These are phyloP conservation scores for Sapajus apella DNA, from an alignment of 2,113 vertebrate species.

Conservation along the genomic window DNA sequence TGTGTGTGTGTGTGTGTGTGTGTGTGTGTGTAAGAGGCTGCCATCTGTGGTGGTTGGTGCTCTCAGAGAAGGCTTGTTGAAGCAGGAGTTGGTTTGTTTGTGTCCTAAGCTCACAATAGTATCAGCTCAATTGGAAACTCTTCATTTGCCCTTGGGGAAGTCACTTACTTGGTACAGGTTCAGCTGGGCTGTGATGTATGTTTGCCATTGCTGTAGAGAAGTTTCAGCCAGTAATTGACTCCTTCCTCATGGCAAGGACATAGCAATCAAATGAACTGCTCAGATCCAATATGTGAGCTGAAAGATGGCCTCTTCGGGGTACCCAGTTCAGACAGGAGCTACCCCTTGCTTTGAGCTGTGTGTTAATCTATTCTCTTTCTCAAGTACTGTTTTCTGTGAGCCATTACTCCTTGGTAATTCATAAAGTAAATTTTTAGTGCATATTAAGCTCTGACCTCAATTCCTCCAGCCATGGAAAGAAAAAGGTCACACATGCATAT, in stretches of 20 bases:
- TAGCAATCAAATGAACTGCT: slow-evolving; percentile 23
- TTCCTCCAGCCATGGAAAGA: neutral
- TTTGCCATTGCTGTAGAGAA: slow-evolving; percentile 37
- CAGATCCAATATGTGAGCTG: neutral
- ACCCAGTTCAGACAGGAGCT: neutral
- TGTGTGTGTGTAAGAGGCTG: neutral
- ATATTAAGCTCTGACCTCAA: slow-evolving; percentile 9
- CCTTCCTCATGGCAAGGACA: slow-evolving; percentile 19
- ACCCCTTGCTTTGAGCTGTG: neutral
- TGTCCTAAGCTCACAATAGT: slow-evolving; percentile 39
- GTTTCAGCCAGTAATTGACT: neutral
- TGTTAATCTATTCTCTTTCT: neutral
- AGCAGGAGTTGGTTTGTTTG: slow-evolving; percentile 36
- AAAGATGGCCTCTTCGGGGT: neutral
- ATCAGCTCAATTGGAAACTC: slow-evolving; percentile 51
- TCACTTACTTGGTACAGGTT: slow-evolving; percentile 45
- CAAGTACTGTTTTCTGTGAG: slow-evolving; percentile 8
- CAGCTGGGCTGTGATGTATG: slow-evolving; percentile 5
- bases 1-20: neutral
- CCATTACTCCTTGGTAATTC: neutral
- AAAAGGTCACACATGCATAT: neutral
- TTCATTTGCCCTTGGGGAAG: slow-evolving; percentile 38
- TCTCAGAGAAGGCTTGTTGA: slow-evolving; percentile 39
- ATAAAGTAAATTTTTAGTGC: slow-evolving; percentile 31
- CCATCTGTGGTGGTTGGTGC: neutral